Percentiles rank a stretch among this genome's conserved stretches.
Conservation (phyloP, 2,113 vertebrate species). For the Psephotus haematonotus region DNA sequence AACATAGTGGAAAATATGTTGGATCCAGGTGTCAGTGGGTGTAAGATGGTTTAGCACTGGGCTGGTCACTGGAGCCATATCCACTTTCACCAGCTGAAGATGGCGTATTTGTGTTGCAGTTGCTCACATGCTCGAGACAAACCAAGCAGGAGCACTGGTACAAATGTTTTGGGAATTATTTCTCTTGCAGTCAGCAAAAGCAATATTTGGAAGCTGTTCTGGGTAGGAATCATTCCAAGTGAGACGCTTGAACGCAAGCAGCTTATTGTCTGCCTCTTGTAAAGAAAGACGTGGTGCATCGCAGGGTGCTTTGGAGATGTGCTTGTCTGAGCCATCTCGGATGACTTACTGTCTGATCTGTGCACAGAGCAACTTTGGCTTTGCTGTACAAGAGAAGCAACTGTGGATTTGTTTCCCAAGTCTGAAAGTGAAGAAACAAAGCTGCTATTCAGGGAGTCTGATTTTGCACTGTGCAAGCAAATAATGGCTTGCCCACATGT, state of each 20-base stretch:
- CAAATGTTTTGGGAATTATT: not conserved
- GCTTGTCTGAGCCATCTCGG: not conserved
- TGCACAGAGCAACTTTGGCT: not conserved
- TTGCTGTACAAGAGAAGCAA: not conserved
- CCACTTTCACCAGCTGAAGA: not conserved
- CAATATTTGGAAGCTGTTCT: not conserved
- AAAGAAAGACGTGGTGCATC: not conserved
- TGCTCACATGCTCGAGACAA: accelerated
- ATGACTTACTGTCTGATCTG: not conserved
- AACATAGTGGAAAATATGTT: not conserved
- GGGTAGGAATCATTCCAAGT: not conserved
- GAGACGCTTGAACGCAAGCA: not conserved
- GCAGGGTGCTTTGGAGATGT: accelerated
- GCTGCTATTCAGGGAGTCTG: not conserved
- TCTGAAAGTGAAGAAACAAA: not conserved
- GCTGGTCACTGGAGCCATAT: not conserved
- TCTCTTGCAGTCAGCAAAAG: not conserved
- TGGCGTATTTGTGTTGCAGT: not conserved
- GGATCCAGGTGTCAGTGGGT: not conserved
- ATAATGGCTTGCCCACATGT: not conserved
- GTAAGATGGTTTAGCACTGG: not conserved
- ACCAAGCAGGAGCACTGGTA: not conserved
- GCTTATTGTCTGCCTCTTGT: not conserved
- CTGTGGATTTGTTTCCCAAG: not conserved
- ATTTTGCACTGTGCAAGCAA: not conserved